A percentile compares a stretch with the other conserved stretches of the same genome.
Evolutionary conservation across 2,888 invertebrate species (phyloP).

Genomic region (Chalcosyrphus nemorum): DNA sequence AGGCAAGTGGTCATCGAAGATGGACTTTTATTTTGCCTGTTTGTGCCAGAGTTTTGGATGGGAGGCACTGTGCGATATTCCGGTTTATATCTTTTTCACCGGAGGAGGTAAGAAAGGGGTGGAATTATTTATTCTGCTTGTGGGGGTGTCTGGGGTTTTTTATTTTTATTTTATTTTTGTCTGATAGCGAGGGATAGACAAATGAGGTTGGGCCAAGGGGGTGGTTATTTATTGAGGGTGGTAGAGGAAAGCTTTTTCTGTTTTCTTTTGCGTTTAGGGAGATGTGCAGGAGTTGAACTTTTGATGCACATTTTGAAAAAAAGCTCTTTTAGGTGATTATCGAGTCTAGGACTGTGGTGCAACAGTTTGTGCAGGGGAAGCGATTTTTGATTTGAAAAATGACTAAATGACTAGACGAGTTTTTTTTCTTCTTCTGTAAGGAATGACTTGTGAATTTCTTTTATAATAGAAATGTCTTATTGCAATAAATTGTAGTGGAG

Average conservation of each 20-base stretch:
- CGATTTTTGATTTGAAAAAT: neutral
- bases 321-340: slow-evolving; percentile 48
- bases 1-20: slow-evolving; percentile 89
- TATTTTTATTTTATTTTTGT: neutral
- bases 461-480: too few species aligned
- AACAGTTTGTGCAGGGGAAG: slow-evolving; percentile 12
- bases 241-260: too few species aligned
- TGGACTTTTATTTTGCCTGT: slow-evolving; percentile 91
- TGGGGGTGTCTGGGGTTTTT: slow-evolving; percentile 3
- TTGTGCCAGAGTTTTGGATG: slow-evolving; percentile 93
- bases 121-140: neutral
- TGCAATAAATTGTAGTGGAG: too few species aligned
- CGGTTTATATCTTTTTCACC: slow-evolving; percentile 77
- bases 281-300: slow-evolving; percentile 69
- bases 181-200: neutral
- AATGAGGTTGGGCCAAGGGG: neutral
- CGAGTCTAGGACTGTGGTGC: slow-evolving; percentile 2
- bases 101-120: slow-evolving; percentile 77
- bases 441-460: too few species aligned
- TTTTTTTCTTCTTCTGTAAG: too few species aligned
- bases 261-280: slow-evolving; percentile 34
- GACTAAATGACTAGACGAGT: too few species aligned
- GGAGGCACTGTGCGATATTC: slow-evolving; percentile 91
- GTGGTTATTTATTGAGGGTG: neutral
- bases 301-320: slow-evolving; percentile 44